These are phyloP conservation scores for Jaculus jaculus DNA, from an alignment of 2,113 vertebrate genomes.

Conservation along the genomic window DNA sequence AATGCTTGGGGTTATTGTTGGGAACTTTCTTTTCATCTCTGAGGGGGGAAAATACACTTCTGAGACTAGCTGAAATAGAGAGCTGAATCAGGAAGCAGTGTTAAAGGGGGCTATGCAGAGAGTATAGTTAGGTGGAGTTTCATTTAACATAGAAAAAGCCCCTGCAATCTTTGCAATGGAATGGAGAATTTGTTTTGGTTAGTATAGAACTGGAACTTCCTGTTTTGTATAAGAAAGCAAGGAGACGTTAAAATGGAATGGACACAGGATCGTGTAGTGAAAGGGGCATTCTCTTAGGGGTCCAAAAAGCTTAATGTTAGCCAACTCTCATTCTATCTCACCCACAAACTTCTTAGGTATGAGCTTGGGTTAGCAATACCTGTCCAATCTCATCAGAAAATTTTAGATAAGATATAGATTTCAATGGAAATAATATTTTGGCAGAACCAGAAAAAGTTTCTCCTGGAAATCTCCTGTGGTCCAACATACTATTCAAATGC, in stretches of 20 bases:
- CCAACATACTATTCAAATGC: not conserved
- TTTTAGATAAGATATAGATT: not conserved
- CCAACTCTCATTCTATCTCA: not conserved
- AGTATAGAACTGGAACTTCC: not conserved
- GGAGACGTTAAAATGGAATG: not conserved
- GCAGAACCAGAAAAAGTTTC: not conserved
- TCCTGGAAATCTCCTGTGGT: not conserved
- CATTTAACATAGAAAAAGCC: not conserved
- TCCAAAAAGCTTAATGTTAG: not conserved
- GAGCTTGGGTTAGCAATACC: not conserved
- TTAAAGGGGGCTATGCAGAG: not conserved
- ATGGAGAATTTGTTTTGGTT: not conserved
- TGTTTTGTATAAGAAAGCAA: not conserved
- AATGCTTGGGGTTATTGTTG: slow-evolving; percentile 49
- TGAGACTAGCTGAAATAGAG: slow-evolving; percentile 23
- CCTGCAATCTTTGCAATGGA: not conserved
- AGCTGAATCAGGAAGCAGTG: not conserved
- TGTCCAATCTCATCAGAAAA: not conserved
- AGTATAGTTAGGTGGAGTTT: not conserved
- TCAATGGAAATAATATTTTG: no score
- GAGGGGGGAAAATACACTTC: not conserved
- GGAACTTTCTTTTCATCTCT: slow-evolving; percentile 57
- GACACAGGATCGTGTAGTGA: not conserved
- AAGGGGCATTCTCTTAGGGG: not conserved
- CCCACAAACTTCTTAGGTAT: not conserved